Base-by-base conservation (phyloP, 2,113 vertebrate species). In the Ictalurus furcatus region DNA sequence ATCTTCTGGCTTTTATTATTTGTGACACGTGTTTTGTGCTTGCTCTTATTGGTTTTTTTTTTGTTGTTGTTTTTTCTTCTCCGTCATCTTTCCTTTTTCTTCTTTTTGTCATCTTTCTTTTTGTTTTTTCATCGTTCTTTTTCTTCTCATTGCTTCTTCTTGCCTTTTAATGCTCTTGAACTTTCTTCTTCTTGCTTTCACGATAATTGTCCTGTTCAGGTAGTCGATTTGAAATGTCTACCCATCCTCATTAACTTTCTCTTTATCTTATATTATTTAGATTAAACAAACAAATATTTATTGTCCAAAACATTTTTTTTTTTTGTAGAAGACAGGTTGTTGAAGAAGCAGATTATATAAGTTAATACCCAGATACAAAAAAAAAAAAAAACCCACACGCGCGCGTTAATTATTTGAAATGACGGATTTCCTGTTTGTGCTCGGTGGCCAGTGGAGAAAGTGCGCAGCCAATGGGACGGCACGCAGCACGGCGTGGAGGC, bases 391-490 rank as follows among this genome's bases (percentile, higher is more conserved):
- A 3, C 37, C 37, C 40, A 44, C 40, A 44, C 3, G 4, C 2
- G 37, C 6, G 19, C 2, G 14, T 9, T 40, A 74, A 21, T 69
- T 21, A 40, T 40, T 4, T 21, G 19, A 74, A 74, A 9, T 74
- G 37, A 40, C 19, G 0, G 17, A 23, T 74, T 54, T 54, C 25
- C 14, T n/a, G 65, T 69, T 23, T 37, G 63, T 71, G 8, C 28
- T 91, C 40, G 89, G 61, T 90, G 56, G 25, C 7, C 76, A 99
- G 98, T 98, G 95, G 98, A 99, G 90, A 97, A 94, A 92, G 96
- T 99, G 1, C 97, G 96, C 92, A 97, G 91, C 93, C 98, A 98
- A 90, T 99, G 98, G 98, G 98, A 99, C 91, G 95, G 48, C 85
- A 99, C 98, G 0, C 97, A 99, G 93, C 95, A 98, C 0, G 96